Evolutionary conservation across 2,888 invertebrate species (phyloP).

Genomic region (Loripinus fragilis): DNA sequence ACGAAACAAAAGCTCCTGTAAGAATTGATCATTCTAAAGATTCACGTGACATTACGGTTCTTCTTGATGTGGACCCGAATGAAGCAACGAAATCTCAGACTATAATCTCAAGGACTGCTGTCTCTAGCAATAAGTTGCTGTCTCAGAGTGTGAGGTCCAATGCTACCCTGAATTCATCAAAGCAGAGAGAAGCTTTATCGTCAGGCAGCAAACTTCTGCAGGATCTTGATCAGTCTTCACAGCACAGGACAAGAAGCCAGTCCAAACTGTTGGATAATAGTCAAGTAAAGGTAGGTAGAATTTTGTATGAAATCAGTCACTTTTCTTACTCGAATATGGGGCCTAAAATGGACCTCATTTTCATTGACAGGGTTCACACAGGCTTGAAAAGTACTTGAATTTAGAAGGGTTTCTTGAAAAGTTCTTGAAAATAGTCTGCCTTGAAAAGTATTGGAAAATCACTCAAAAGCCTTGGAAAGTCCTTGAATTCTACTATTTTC

Average conservation of each 20-base stretch:
- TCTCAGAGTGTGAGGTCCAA: background rate
- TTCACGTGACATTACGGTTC: slow-evolving; percentile 11
- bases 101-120: background rate
- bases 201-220: background rate
- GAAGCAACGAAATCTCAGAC: background rate
- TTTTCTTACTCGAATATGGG: too few species aligned
- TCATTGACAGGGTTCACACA: too few species aligned
- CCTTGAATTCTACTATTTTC: too few species aligned
- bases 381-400: too few species aligned
- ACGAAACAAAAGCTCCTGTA: background rate
- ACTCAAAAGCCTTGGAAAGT: too few species aligned
- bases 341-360: too few species aligned
- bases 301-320: too few species aligned
- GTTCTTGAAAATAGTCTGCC: too few species aligned
- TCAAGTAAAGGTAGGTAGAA: background rate
- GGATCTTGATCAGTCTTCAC: background rate
- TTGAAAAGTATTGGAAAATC: too few species aligned
- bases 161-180: background rate
- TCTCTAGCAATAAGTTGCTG: background rate
- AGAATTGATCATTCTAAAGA: background rate
- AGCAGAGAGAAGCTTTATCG: background rate
- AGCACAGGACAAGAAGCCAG: background rate
- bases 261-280: slow-evolving; percentile 12
- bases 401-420: too few species aligned
- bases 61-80: slow-evolving; percentile 24